phyloP scores from a whole-genome alignment of 53 echinoderm and acorn worm genomes.

The Henricia sp. region DNA sequence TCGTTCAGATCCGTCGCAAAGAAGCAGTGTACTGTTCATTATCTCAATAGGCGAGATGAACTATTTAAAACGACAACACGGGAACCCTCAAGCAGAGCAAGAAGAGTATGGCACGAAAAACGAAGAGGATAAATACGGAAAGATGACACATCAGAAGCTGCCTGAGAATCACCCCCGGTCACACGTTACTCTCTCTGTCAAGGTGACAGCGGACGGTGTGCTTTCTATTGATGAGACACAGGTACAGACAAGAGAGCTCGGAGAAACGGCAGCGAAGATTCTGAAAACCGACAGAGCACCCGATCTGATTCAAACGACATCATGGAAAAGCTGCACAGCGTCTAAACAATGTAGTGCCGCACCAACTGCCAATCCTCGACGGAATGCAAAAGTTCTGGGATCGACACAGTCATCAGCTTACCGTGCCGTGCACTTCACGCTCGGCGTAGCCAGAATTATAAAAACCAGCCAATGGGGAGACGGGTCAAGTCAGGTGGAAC shows the following conservation, averaged over 20 bases:
- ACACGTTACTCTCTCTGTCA: conserved; percentile 29
- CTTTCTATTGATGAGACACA: conserved; percentile 8
- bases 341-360: background rate
- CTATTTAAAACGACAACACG: no score
- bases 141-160: background rate
- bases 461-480: background rate
- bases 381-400: background rate
- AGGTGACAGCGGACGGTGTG: conserved; percentile 7
- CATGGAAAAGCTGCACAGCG: background rate
- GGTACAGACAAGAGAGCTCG: background rate
- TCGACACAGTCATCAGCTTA: background rate
- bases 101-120: background rate
- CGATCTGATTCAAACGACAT: no score
- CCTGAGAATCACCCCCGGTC: background rate
- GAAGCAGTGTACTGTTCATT: no score
- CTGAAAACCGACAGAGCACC: no score
- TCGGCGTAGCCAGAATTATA: background rate
- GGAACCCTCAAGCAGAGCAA: no score
- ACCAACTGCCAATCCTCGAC: background rate
- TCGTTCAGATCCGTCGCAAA: no score
- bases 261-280: background rate
- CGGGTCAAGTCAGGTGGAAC: conserved; percentile 43
- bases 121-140: background rate
- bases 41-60: no score
- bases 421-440: conserved; percentile 13